Conservation (phyloP, 1,140 invertebrate genomes). For the Pseudomyrmex concolor region DNA sequence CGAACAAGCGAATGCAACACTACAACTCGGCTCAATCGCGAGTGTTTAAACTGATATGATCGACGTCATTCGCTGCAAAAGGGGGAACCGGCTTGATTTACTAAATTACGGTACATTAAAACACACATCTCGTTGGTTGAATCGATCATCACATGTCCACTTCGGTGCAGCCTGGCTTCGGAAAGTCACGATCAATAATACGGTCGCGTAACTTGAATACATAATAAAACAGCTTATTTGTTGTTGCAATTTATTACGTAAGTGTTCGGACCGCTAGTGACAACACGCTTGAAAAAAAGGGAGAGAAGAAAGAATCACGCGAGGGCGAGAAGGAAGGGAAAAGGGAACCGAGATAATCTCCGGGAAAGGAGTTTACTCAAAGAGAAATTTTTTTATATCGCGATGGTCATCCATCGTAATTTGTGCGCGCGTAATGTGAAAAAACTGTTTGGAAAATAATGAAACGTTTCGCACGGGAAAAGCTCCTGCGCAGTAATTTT, state of each 20-base stretch:
- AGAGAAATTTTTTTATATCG: too few relatives aligned
- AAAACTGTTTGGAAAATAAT: neutral
- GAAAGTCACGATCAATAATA: too few relatives aligned
- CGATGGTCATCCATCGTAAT: too few relatives aligned
- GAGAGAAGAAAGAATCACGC: too few relatives aligned
- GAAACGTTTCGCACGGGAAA: neutral
- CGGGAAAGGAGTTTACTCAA: too few relatives aligned
- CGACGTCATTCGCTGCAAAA: constrained; percentile 45
- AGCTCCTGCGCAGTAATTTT: constrained; percentile 6
- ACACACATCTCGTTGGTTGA: neutral
- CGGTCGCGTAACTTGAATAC: too few relatives aligned
- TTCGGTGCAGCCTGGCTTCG: neutral
- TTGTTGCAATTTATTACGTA: too few relatives aligned
- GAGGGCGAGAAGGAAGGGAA: too few relatives aligned
- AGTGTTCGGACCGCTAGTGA: too few relatives aligned
- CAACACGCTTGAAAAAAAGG: too few relatives aligned
- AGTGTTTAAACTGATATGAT: neutral
- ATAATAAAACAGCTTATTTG: too few relatives aligned
- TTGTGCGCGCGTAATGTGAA: neutral
- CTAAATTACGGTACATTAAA: constrained; percentile 61
- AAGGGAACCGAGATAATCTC: too few relatives aligned
- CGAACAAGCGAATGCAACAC: neutral
- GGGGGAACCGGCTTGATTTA: constrained; percentile 25
- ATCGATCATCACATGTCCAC: neutral
- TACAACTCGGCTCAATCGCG: neutral